These are phyloP conservation scores for Holocentrus rufus DNA, from an alignment of 2,797 vertebrate species.

Conservation along the genomic window DNA sequence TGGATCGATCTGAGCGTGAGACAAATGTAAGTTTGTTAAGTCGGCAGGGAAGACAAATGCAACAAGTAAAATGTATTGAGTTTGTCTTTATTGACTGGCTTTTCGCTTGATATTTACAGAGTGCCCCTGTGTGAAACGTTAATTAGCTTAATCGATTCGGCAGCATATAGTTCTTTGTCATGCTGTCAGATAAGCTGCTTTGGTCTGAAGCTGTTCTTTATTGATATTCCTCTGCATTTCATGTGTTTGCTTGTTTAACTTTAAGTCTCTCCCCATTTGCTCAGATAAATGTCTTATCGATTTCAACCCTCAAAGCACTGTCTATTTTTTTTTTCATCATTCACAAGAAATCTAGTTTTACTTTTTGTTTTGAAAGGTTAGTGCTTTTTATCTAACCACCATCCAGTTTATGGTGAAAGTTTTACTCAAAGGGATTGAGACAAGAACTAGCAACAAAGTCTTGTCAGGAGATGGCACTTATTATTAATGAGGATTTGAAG, in stretches of 20 bases:
- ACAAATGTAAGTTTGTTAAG: slow-evolving; percentile 41
- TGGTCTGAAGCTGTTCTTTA: slow-evolving; percentile 54
- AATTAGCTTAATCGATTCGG: slow-evolving; percentile 72
- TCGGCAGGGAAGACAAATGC: slow-evolving; percentile 30
- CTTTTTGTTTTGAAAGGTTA: slow-evolving; percentile 34
- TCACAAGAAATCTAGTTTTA: slow-evolving; percentile 17
- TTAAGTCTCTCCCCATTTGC: slow-evolving; percentile 21
- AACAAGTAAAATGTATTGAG: slow-evolving; percentile 33
- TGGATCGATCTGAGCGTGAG: slow-evolving; percentile 37
- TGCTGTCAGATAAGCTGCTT: slow-evolving; percentile 69
- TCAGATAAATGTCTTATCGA: slow-evolving; percentile 68
- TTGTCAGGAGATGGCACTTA: background rate
- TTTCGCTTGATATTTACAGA: slow-evolving; percentile 70
- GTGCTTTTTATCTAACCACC: slow-evolving; percentile 10
- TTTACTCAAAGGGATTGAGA: background rate
- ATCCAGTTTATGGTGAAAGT: background rate
- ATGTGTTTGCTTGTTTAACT: slow-evolving; percentile 19
- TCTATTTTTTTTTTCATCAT: slow-evolving; percentile 27
- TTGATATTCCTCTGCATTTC: slow-evolving; percentile 47
- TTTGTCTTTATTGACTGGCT: slow-evolving; percentile 60
- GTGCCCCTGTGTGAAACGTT: slow-evolving; percentile 66
- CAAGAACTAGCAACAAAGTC: background rate
- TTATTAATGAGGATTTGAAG: background rate
- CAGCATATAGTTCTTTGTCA: slow-evolving; percentile 65
- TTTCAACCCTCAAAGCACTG: slow-evolving; percentile 43